Percentiles rank a stretch among this genome's conserved stretches.
Evolutionary conservation across 37 sponge, comb jelly and placozoan species (phyloP).

Genomic region (Trichoplax adhaerens): DNA sequence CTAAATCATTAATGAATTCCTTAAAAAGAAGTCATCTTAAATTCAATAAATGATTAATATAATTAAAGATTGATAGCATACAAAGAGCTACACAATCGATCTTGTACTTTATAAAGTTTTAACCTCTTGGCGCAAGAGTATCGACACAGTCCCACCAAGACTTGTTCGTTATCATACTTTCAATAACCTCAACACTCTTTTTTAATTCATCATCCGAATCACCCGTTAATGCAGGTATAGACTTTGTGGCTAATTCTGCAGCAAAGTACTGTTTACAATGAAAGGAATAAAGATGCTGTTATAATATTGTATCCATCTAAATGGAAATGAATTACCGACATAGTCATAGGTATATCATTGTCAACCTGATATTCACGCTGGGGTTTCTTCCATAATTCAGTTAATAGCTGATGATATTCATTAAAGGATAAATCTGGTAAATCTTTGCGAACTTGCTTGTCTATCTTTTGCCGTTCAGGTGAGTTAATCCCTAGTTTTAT

Average conservation of each 20-base stretch:
- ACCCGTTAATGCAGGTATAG: constrained; percentile 11
- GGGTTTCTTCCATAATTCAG: constrained; percentile 30
- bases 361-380: constrained; percentile 33
- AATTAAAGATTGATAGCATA: no score
- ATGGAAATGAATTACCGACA: no score
- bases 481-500: no score
- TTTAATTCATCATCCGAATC: constrained; percentile 1
- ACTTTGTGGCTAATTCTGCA: constrained; percentile 15
- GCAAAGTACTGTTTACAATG: constrained; percentile 10
- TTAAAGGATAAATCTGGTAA: no score
- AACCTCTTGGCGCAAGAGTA: constrained; percentile 14
- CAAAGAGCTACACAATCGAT: no score
- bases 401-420: background rate
- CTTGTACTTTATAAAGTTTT: background rate
- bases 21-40: no score
- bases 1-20: constrained; percentile 1
- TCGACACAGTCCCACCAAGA: constrained; percentile 78
- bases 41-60: no score
- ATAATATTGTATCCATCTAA: no score
- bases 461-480: no score
- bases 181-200: constrained; percentile 5
- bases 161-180: constrained; percentile 22
- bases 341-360: no score
- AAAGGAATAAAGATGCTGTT: no score
- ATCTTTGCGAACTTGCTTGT: no score